Evolutionary conservation across 2,113 vertebrate genomes (phyloP), one percentile per base, ranked within the genome.

Genomic region (Glareola pratincola): DNA sequence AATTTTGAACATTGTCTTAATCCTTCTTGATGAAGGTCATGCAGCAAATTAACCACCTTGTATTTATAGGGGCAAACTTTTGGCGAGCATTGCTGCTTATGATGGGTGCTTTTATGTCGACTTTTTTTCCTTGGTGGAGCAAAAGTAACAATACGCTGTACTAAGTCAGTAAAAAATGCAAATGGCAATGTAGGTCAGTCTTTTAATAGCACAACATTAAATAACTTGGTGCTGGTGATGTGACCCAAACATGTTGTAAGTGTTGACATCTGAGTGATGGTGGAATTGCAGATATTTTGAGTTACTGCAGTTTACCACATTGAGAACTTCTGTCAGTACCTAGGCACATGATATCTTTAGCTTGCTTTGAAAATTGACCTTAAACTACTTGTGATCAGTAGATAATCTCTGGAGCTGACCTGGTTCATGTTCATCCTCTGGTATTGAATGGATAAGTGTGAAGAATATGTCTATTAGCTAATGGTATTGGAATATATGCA

Each of bases 1-100:
- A 6, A 0, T 69, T 69, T 39, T 62, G 54, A 83, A 34, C 13
- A 41, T 24, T 0, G 1, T 8, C 5, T 12, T 1, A 1, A 2
- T 60, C 10, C 4, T 79, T 14, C n/a, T 73, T 88, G 53, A 34
- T 48, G 21, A 90, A 76, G 51, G 54, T 23, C 9, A 7, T 41
- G 48, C 8, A 66, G 30, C 45, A 75, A 1, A 27, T 64, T 75
- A 34, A 66, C 4, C 45, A 32, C 41, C n/a, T 72, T 32, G 7
- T 60, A 32, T 36, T 82, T 51, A 20, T 0, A 0, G n/a, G 56
- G 30, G 2, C 43, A 51, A 26, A 14, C 29, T 43, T 79, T 3
- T 54, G n/a, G 29, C 79, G 50, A 39, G 8, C 15, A 2, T 62
- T 79, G 37, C 27, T 78, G 36, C 45, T 91, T 77, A 10, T 37